Evolutionary conservation across 2,113 vertebrate genomes (phyloP).

Genomic region (Podocnemis expansa): DNA sequence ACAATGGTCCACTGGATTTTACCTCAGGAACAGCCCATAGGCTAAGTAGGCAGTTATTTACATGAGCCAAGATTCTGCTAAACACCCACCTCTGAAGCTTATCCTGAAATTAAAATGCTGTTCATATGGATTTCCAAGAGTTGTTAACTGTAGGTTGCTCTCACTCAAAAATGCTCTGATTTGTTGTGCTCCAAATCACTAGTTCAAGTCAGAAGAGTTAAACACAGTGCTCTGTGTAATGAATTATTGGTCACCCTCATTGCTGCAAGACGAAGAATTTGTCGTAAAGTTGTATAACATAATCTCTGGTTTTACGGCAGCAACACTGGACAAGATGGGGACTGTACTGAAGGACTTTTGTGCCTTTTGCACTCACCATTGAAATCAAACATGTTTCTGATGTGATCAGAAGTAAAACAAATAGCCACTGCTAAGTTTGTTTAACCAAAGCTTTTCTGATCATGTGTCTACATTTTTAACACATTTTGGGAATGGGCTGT

Average conservation of each 20-base stretch:
- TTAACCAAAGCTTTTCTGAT: conserved; percentile 20
- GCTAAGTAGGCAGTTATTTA: neutral
- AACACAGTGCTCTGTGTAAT: conserved; percentile 1
- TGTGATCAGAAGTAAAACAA: neutral
- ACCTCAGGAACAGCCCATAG: rapidly evolving
- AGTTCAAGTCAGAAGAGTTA: neutral
- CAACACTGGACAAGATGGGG: neutral
- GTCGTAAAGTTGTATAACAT: neutral
- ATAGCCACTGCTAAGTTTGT: neutral
- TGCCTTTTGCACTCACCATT: neutral
- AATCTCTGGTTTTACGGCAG: neutral
- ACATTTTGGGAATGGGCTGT: neutral
- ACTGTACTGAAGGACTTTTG: neutral
- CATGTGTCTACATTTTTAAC: neutral
- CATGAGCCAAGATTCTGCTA: neutral
- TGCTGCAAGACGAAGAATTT: neutral
- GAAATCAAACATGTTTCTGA: neutral
- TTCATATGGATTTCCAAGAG: neutral
- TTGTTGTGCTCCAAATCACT: neutral
- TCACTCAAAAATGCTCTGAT: neutral
- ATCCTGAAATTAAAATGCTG: neutral
- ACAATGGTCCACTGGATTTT: neutral
- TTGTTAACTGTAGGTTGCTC: conserved; percentile 21
- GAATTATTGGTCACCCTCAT: neutral
- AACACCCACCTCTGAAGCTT: neutral